Percentiles rank a stretch among this genome's conserved stretches.
These are phyloP conservation scores for Neotoma lepida DNA, from an alignment of 2,113 vertebrate genomes.

Conservation along the genomic window DNA sequence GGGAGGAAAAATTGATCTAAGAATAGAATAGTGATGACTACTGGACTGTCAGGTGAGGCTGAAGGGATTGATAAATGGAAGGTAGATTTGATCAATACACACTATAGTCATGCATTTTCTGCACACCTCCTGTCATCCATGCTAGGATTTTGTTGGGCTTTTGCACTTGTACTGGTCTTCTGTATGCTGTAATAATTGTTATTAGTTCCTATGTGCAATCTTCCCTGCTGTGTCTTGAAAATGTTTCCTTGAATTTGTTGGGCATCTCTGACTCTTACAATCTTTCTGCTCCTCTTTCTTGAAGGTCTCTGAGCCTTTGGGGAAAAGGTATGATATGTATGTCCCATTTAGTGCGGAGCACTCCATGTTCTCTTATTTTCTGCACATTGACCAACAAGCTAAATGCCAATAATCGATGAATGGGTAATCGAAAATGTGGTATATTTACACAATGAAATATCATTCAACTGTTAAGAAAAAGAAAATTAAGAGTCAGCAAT, in stretches of 20 bases:
- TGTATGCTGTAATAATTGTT: neutral
- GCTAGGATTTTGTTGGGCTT: neutral
- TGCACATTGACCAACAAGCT: neutral
- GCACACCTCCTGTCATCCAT: neutral
- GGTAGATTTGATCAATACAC: no score
- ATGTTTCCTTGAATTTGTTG: no score
- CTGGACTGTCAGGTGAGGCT: neutral
- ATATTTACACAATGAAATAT: neutral
- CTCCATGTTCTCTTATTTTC: neutral
- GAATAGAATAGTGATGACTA: neutral
- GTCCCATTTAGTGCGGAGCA: neutral
- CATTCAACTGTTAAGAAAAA: neutral
- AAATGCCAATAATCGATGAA: neutral
- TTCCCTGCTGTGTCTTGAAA: neutral
- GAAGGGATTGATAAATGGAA: no score
- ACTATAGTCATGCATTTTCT: neutral
- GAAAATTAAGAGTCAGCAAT: neutral
- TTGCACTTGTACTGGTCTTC: neutral
- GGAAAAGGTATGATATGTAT: neutral
- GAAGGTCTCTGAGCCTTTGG: neutral
- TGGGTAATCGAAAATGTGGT: neutral
- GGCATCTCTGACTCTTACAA: neutral
- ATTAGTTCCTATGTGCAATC: neutral
- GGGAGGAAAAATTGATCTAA: neutral
- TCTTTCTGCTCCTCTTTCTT: neutral